Evolutionary conservation across 2,888 invertebrate genomes (phyloP).

Genomic region (Carcina quercana): DNA sequence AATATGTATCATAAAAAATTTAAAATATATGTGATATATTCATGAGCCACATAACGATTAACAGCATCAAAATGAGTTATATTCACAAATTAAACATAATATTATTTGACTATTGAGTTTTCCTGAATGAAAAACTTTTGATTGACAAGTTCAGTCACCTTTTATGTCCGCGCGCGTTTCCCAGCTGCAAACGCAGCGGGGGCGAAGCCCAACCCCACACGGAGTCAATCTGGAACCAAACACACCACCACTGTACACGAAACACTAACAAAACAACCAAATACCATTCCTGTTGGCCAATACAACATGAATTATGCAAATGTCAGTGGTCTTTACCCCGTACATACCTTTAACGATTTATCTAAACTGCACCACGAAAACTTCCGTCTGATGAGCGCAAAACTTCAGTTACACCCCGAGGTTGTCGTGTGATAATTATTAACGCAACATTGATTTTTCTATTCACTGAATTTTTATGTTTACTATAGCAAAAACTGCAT

Average conservation of each 20-base stretch:
- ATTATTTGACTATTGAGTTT: too few species aligned
- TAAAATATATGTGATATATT: too few species aligned
- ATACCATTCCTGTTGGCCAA: conserved; percentile 34
- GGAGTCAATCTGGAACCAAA: conserved; percentile 87
- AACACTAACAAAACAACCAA: conserved; percentile 12
- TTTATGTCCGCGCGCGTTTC: conserved; percentile 74
- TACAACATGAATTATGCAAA: conserved; percentile 52
- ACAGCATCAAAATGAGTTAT: too few species aligned
- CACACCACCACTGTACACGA: conserved; percentile 26
- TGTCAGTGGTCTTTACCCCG: conserved; percentile 38
- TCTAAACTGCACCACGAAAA: conserved; percentile 39
- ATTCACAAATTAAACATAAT: too few species aligned
- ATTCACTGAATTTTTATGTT: conserved; percentile 58
- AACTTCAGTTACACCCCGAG: conserved; percentile 38
- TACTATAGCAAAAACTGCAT: conserved; percentile 51
- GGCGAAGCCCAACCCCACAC: conserved; percentile 97
- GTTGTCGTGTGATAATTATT: conserved; percentile 30
- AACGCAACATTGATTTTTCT: conserved; percentile 55
- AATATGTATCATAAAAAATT: too few species aligned
- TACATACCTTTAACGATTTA: conserved; percentile 65
- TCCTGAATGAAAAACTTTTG: too few species aligned
- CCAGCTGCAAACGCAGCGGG: conserved; percentile 87
- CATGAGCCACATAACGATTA: too few species aligned
- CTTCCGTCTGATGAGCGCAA: conserved; percentile 41
- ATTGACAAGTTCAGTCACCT: conserved; percentile 58